Base-by-base conservation (phyloP, 2,113 vertebrate species). In the Morphnarchus princeps region DNA sequence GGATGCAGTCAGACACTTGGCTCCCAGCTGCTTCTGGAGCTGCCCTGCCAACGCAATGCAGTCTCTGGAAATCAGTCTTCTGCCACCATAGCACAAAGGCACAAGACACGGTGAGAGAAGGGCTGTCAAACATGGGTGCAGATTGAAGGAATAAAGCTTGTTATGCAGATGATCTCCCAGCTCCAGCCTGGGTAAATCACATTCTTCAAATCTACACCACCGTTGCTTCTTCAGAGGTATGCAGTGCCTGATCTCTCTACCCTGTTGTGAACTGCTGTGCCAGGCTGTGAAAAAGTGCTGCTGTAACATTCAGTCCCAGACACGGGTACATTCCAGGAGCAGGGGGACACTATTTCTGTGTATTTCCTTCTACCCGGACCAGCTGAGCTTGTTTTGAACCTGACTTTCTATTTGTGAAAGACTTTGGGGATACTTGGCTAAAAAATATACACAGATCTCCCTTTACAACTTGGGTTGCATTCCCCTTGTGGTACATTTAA, bases 271-370 rank as follows among this genome's bases (percentile, higher is more conserved):
- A 13, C 52, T 57, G 55, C 55, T 55, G n/a, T 71, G 88, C 90
- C 92, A 91, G 58, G 85, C 82, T 86, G 57, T 61, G 70, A 74
- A 77, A 79, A 89, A 76, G n/a, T 3, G 0, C 66, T 88, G 90
- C 81, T 65, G 73, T 95, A 76, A 96, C 94, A 93, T 96, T 96
- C 87, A 93, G 96, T 95, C 62, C 96, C 70, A 91, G 81, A 65
- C 89, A 69, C 0, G 32, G 61, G 96, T 45, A 96, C 94, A 90
- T 96, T 95, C 91, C 90, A 76, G 89, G 55, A 93, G 77, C 61
- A 59, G 28, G 42, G 42, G 50, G 63, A 89, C 83, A 47, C 81
- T 95, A 66, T 94, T 97, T 59, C 89, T 91, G 73, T 82, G 43
- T 4, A 3, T 91, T 89, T 92, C 94, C 58, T 91, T 91, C 77